A percentile compares a stretch with the other conserved stretches of the same genome.
These are phyloP conservation scores for Pediacus dermestoides DNA, from an alignment of 2,888 invertebrate species.

Conservation along the genomic window DNA sequence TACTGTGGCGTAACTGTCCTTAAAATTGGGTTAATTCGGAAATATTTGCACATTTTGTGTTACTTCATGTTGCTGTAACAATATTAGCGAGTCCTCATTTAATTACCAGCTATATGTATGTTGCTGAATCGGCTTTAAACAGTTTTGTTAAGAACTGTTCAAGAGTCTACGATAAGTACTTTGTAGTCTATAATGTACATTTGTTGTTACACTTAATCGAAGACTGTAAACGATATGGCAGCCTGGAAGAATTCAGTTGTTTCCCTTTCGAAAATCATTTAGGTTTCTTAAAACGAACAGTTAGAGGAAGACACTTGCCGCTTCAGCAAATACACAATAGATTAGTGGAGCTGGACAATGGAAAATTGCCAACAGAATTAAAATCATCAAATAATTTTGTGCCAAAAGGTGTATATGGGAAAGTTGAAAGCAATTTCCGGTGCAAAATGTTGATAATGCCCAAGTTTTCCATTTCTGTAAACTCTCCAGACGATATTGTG, in stretches of 20 bases:
- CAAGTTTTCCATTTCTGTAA: too few species aligned
- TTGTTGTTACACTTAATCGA: background rate
- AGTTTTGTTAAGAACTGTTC: constrained; percentile 5
- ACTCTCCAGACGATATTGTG: too few species aligned
- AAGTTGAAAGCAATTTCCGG: too few species aligned
- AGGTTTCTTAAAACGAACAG: too few species aligned
- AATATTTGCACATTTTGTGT: background rate
- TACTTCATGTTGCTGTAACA: background rate
- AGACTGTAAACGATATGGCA: background rate
- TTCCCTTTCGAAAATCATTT: constrained; percentile 1
- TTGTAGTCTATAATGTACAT: background rate
- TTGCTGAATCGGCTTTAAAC: constrained; percentile 4
- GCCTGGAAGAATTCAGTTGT: background rate
- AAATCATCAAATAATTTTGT: too few species aligned
- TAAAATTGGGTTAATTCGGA: background rate
- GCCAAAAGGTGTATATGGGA: too few species aligned
- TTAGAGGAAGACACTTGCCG: too few species aligned
- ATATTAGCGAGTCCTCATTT: background rate
- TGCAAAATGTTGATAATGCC: too few species aligned
- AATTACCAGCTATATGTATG: background rate
- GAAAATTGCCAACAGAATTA: too few species aligned
- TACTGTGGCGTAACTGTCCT: constrained; percentile 5
- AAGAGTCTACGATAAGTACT: constrained; percentile 8
- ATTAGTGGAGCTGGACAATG: too few species aligned
- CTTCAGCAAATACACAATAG: too few species aligned